Evolutionary conservation across 2,888 invertebrate species (phyloP).

Genomic region (Coremacera marginata): DNA sequence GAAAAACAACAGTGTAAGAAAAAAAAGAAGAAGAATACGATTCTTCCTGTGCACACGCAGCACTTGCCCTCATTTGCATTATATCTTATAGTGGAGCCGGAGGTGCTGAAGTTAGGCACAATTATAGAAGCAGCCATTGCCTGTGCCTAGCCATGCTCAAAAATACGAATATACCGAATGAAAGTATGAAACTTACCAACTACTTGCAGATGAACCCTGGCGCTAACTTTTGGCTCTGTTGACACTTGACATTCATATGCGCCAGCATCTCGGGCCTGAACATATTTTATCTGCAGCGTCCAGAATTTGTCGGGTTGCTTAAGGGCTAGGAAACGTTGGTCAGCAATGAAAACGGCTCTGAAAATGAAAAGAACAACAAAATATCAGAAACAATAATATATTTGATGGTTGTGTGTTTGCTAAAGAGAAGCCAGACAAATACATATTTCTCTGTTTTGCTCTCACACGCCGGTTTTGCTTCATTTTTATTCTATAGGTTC

Average conservation of each 20-base stretch:
- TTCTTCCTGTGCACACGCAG: not conserved
- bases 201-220: constrained; percentile 90
- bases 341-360: constrained; percentile 87
- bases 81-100: not conserved
- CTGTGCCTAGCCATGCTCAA: not conserved
- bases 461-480: not conserved
- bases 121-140: not conserved
- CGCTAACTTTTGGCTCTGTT: constrained; percentile 94
- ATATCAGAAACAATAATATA: not conserved
- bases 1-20: not conserved
- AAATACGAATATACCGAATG: not conserved
- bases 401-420: not conserved
- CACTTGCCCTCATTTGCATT: constrained; percentile 20
- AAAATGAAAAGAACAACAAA: constrained; percentile 40
- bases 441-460: not conserved
- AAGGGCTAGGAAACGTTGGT: constrained; percentile 91
- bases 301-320: constrained; percentile 73
- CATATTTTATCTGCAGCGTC: constrained; percentile 93
- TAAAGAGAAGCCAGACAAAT: not conserved
- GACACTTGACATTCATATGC: constrained; percentile 95
- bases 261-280: constrained; percentile 90
- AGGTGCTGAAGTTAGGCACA: not conserved
- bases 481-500: not conserved
- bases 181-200: constrained; percentile 79
- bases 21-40: too few relatives aligned